Evolutionary conservation across 1,140 invertebrate genomes (phyloP), one percentile per base, ranked within the genome.

Genomic region (Drosophila sp.): DNA sequence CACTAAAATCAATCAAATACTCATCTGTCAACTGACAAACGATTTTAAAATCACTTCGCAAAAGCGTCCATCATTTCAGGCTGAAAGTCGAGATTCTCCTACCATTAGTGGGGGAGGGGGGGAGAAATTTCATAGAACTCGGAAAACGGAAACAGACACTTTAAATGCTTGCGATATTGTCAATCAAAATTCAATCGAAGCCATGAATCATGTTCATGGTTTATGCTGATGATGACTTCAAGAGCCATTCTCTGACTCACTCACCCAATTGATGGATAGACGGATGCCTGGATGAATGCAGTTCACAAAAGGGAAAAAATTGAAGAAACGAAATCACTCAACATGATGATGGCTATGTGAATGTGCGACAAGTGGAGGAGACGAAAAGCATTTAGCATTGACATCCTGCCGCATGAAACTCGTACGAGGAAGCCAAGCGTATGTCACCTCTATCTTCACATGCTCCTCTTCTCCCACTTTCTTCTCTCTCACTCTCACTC

Each of bases 161-260:
- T 91, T 91, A 91, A 91, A 91, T 79, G 90, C 87, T 81, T 90
- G 90, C 90, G 85, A 91, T 91, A 91, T 91, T 91, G 90, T 91
- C 90, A 91, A 91, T 91, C 90, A 91, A 91, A 91, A 91, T 86
- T 91, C 90, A 91, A 91, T 91, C 84, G 89, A 77, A 81, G 74
- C 80, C 84, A 87, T 87, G 84, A 89, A 89, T 87, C 84, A 87
- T 89, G 76, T 62, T 40, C 44, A 35, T 40, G 74, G 41, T 41
- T 60, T 54, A 76, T 79, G 79, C 72, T 79, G 81, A 75, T 86
- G 82, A 82, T 87, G 79, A 76, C 82, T 70, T 69, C 82, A 67
- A 74, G 70, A 78, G 78, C 47, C 65, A 38, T 73, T 74, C 79
- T n/a, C 61, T 41, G 55, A 5, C 60, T 65, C 65, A 63, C 47